Base-by-base conservation (phyloP, 2,113 vertebrate genomes). In the Misgurnus mizolepis region DNA sequence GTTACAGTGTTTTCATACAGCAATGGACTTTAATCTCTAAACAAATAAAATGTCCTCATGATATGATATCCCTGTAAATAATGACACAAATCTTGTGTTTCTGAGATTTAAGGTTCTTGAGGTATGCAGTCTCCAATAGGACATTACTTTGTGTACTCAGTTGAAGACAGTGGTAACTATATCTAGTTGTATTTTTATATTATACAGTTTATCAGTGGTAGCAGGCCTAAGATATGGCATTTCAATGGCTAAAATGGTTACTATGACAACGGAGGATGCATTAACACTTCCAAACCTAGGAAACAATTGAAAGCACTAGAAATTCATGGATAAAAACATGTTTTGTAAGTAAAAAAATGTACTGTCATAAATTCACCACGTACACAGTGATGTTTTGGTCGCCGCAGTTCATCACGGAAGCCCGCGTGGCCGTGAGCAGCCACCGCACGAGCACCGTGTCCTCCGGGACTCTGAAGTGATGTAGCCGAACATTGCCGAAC, bases 391-490 rank as follows among this genome's bases (percentile, higher is more conserved):
- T 92, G 40, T 96, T 94, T 69, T 93, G 87, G 45, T 86, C 75
- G 0, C 88, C 86, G 83, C 98, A 99, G 60, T 93, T 43, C 0
- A 93, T 90, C 40, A 87, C 92, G 3, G 92, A 88, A 2, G 89
- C 91, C 69, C 89, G 90, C 61, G 92, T 94, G 0, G 93, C 94
- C 0, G 94, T 92, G 56, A 99, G 93, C 0, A 95, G 87, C 96
- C 96, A 98, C 47, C 91, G 93, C 2, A 95, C 93, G 39, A 95
- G 79, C 53, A 95, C 92, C 0, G 95, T 92, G 65, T 96, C 95
- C 5, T 96, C 91, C 0, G 97, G 97, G 27, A 99, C 94, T 0
- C 53, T 91, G 89, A 99, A 99, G 84, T 88, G 94, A 91, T 97
- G 95, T 80, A 99, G 92, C 64, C 95, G 93, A 68, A 92, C 91